Base-by-base conservation (phyloP, 2,797 vertebrate genomes). In the Xerus rutilus region DNA sequence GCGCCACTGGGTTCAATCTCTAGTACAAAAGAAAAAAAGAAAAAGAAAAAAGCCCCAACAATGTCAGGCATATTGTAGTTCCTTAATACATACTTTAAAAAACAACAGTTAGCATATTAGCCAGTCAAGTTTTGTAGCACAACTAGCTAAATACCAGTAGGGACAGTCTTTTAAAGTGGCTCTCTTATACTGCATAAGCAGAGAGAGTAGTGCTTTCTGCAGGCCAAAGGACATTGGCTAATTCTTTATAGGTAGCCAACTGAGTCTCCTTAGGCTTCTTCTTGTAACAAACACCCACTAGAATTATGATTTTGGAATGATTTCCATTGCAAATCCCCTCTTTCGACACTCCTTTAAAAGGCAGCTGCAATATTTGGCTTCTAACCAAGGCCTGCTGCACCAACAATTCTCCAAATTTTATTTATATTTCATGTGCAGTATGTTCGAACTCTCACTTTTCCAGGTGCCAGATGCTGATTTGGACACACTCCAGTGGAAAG, bases 401-500 rank as follows among this genome's bases (percentile, higher is more conserved):
- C 93, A 95, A 95, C 94, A 97, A 92, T 96, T 96, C 96, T 93
- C 95, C 95, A 93, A 78, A 92, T 96, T 96, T 97, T 97, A 98
- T 96, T 96, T 96, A 76, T 97, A 97, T 97, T 97, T 98, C 94
- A 96, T 92, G 89, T 72, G 59, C 89, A 92, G 95, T 91, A 86
- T 96, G 86, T 95, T 96, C 79, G 7, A 95, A 86, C 95, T 96
- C 92, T 97, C 92, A 92, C 97, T 97, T 93, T 88, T 86, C 72
- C 97, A 97, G 96, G 97, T 97, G 97, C 96, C 96, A 98, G 97
- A 97, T 97, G 97, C 94, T 94, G 92, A 86, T 95, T 96, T 98
- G 97, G 97, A 97, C 47, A 93, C 81, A 93, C 59, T 97, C 97
- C 96, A 97, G 91, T 95, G 77, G 91, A 96, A 97, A 96, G 96